Evolutionary conservation across 1,140 invertebrate genomes (phyloP), one percentile per base, ranked within the genome.

Genomic region (Drosophila eugracilis): DNA sequence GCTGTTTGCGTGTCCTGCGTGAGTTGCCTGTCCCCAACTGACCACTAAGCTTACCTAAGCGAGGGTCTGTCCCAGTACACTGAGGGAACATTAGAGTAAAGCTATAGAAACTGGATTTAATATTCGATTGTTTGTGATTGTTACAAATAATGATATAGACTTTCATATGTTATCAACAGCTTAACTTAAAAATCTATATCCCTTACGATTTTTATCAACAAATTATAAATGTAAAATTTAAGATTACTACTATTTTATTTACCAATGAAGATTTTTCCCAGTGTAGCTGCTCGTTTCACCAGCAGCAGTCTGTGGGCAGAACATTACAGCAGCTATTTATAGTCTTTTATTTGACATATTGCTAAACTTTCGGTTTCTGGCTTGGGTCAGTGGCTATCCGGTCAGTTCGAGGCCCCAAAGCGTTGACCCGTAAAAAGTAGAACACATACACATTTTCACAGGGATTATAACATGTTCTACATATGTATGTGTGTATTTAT

Each of bases 371-470:
- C 59, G 50, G 39, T 72, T 70, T 63, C 58, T 57, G 30, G 21
- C 39, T 41, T 26, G 48, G 62, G 45, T 50, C 76, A 67, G 4
- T 47, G 14, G 42, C 21, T 26, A 45, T 45, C 55, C 55, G 65
- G 60, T 81, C 77, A 70, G 62, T 41, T 41, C 10, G 50, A 50
- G 48, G 28, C 21, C 37, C 36, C n/a, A 32, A 88, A 80, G 52
- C 81, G 74, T 81, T 88, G 81, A 88, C 81, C 83, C 62, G 73
- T 53, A 63, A 78, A 81, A 74, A 54, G 55, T 81, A 73, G 73
- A 75, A 67, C 78, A 76, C 55, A 67, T 78, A 76, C 55, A 47
- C 52, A 67, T 57, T 66, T 44, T 37, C 30, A 21, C 24, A 30
- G 39, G 57, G 57, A 65, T 65, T 63, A 55, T 59, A 44, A 28